Conservation (phyloP, 2,888 invertebrate genomes). For the Pheosia tremula region DNA sequence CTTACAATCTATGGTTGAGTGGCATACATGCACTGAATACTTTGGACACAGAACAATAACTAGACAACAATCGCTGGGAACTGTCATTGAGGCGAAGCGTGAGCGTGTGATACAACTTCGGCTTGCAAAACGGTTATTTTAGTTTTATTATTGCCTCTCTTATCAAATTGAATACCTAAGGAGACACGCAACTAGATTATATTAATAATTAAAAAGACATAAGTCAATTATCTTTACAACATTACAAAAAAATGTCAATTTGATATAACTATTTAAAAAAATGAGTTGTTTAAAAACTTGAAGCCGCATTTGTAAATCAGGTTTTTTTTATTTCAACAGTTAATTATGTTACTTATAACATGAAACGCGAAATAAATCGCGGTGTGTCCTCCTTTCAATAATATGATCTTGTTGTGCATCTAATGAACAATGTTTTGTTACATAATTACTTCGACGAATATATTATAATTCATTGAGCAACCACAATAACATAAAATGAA, state of each 20-base stretch:
- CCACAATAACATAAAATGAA: too few relatives aligned
- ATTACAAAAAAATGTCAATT: too few relatives aligned
- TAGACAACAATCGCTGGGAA: constrained; percentile 49
- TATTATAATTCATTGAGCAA: neutral
- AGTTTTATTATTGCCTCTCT: constrained; percentile 15
- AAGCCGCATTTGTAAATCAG: too few relatives aligned
- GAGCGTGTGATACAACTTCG: constrained; percentile 19
- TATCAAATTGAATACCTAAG: neutral
- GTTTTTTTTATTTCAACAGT: too few relatives aligned
- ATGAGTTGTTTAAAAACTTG: too few relatives aligned
- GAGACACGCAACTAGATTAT: too few relatives aligned
- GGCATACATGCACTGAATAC: constrained; percentile 65
- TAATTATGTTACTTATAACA: too few relatives aligned
- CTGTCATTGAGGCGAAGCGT: constrained; percentile 43
- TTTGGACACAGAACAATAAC: constrained; percentile 53
- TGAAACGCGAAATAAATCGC: too few relatives aligned
- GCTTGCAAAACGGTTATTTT: constrained; percentile 17
- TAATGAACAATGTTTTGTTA: neutral
- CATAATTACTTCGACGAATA: neutral
- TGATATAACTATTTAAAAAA: too few relatives aligned
- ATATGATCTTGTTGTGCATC: too few relatives aligned
- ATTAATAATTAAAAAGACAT: neutral
- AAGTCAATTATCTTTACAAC: neutral
- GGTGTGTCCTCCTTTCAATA: too few relatives aligned
- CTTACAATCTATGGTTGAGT: constrained; percentile 51